Evolutionary conservation across 2,113 vertebrate genomes (phyloP).

Genomic region (Ciconia boyciana): DNA sequence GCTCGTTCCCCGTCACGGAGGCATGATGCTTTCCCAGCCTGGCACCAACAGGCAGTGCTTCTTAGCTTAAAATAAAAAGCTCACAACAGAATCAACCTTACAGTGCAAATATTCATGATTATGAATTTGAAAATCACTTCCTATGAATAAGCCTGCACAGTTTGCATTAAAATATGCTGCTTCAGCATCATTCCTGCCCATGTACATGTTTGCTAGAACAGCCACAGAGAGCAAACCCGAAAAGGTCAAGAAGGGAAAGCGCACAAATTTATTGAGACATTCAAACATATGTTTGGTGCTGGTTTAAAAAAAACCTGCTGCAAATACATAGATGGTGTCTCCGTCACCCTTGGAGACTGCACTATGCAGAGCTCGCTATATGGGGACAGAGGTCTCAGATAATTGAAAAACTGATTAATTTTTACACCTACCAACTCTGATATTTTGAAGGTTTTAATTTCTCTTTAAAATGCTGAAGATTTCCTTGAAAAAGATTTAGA

Average conservation of each 20-base stretch:
- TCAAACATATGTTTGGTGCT: conserved; percentile 31
- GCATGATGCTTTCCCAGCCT: neutral
- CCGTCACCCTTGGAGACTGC: neutral
- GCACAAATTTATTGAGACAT: conserved; percentile 50
- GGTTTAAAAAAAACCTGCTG: neutral
- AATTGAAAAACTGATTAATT: conserved; percentile 39
- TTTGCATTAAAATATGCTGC: conserved; percentile 60
- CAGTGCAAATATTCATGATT: conserved; percentile 45
- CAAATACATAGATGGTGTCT: neutral
- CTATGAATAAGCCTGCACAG: conserved; percentile 14
- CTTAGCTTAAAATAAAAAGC: conserved; percentile 32
- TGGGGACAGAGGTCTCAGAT: neutral
- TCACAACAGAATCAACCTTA: conserved; percentile 38
- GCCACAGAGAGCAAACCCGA: conserved; percentile 26
- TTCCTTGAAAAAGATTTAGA: conserved; percentile 31
- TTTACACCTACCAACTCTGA: neutral
- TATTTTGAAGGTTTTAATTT: conserved; percentile 32
- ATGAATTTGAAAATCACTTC: conserved; percentile 52
- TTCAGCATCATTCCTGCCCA: conserved; percentile 50
- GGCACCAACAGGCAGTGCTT: neutral
- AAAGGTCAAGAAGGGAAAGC: conserved; percentile 37
- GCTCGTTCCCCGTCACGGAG: neutral
- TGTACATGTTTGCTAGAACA: conserved; percentile 30
- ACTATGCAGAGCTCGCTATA: neutral
- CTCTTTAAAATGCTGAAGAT: neutral